Base-by-base conservation (phyloP, 1,140 invertebrate species). In the Subanguina moxae region DNA sequence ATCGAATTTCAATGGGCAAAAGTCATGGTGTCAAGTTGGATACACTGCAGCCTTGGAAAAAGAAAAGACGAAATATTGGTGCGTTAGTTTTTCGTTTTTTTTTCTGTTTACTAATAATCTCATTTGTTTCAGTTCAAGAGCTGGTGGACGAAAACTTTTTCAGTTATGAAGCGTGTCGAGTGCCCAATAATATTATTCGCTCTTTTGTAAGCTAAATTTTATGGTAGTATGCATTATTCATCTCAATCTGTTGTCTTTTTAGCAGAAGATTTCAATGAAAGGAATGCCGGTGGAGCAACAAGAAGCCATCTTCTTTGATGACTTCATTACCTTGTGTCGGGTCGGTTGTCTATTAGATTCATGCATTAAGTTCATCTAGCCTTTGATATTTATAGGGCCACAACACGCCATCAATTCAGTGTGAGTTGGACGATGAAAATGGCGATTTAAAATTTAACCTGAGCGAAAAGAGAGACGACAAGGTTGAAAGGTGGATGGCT, bases 401-500 rank as follows among this genome's bases (percentile, higher is more conserved):
- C 21, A 70, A 70, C 42, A 64, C 61, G 19, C 68, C 65, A 42
- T 67, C 17, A 13, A 66, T 70, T 43, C 68, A 70, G 57, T 70
- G 65, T 28, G 17, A 43, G 17, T 57, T 32, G 15, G 66, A n/a
- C 25, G 9, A 42, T 45, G n/a, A 56, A 17, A 28, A 25, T 27
- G 48, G 43, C 48, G 1, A 21, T 13, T 45, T 70, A 61, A 45
- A 19, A 13, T 32, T 70, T 28, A 48, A 13, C 23, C 1, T 15
- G 57, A 32, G 68, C 32, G 8, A 27, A 27, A 5, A 19, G 9
- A n/a, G 19, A 21, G 45, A 70, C 27, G 5, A n/a, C n/a, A 61
- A 68, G 23, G 8, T 70, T 1, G 42, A 27, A 13, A 28, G 68
- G 1, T 70, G 68, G 68, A 19, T 70, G 25, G 30, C 11, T 13